phyloP scores from a whole-genome alignment of 2,888 invertebrate species.

The Leptopilina syphax region DNA sequence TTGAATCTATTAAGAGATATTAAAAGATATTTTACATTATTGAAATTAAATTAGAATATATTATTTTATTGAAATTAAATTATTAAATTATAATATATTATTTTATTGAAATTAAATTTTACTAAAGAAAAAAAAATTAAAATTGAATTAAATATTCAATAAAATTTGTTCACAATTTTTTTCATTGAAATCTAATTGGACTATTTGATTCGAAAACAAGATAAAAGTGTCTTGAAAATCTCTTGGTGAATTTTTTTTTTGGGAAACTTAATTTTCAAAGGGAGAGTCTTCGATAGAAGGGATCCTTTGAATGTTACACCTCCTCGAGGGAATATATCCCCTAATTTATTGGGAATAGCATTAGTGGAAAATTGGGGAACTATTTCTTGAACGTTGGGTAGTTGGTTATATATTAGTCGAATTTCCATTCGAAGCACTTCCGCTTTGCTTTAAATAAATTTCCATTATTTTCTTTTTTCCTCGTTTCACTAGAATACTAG shows the following conservation, averaged over 20 bases:
- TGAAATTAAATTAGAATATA: too few species aligned
- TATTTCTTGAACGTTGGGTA: constrained; percentile 16
- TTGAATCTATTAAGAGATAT: too few species aligned
- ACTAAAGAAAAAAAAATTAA: too few species aligned
- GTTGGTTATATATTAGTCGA: neutral
- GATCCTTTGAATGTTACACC: constrained; percentile 24
- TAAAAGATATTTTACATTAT: too few species aligned
- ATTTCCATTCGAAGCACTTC: constrained; percentile 30
- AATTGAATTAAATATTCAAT: too few species aligned
- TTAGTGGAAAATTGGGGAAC: constrained; percentile 36
- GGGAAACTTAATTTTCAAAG: neutral
- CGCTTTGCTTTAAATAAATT: neutral
- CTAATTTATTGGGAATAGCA: constrained; percentile 39
- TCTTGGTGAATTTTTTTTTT: neutral
- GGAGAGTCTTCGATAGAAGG: neutral
- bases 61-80: too few species aligned
- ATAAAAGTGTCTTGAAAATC: constrained; percentile 6
- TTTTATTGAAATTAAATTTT: too few species aligned
- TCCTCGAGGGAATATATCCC: constrained; percentile 26
- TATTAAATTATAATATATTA: too few species aligned
- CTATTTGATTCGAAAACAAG: neutral
- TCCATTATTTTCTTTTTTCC: constrained; percentile 6
- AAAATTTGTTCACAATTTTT: too few species aligned
- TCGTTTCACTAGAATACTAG: neutral
- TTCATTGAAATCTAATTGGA: neutral